Conservation (phyloP, 2,113 vertebrate species). For the Setophaga kirtlandii region DNA sequence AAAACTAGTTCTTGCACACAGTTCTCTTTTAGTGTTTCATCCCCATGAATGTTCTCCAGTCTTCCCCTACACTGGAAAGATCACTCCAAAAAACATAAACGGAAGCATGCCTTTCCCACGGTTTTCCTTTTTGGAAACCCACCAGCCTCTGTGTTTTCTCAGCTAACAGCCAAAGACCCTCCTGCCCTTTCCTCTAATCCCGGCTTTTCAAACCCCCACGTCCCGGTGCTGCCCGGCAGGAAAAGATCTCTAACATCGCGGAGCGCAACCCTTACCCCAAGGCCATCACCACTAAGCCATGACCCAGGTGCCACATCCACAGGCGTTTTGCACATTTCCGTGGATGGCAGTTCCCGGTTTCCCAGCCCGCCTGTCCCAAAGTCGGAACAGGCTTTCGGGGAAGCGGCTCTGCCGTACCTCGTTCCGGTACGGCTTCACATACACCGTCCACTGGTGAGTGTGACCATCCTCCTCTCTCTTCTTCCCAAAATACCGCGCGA, state of each 20-base stretch:
- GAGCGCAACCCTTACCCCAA: neutral
- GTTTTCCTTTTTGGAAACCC: neutral
- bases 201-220: neutral
- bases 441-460: slow-evolving; percentile 98
- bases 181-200: no score
- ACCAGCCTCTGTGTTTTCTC: fast-evolving
- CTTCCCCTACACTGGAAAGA: neutral
- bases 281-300: neutral
- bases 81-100: neutral
- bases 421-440: slow-evolving; percentile 95
- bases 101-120: neutral
- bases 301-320: neutral
- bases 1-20: fast-evolving
- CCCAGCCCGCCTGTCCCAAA: neutral
- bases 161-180: no score
- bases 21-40: fast-evolving
- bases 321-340: fast-evolving
- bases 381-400: fast-evolving
- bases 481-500: slow-evolving; percentile 97
- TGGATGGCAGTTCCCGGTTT: neutral
- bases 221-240: neutral
- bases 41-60: fast-evolving
- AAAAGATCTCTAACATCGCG: no score
- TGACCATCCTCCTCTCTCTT: slow-evolving; percentile 97
- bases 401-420: slow-evolving; percentile 71